These are phyloP conservation scores for Mythimna loreyi DNA, from an alignment of 2,888 invertebrate species.

Conservation along the genomic window DNA sequence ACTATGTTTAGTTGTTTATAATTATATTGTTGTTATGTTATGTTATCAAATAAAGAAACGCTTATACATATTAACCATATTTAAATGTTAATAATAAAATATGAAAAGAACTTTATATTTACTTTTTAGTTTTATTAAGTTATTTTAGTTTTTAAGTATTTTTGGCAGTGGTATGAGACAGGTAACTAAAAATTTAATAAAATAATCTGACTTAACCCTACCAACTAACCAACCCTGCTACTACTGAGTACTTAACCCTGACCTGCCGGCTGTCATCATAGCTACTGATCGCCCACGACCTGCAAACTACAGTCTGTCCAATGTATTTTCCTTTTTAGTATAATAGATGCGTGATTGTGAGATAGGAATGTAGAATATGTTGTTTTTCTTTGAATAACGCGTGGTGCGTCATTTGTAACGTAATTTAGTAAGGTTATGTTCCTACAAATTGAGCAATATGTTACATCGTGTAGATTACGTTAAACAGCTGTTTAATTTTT, in stretches of 20 bases:
- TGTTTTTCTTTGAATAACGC: constrained; percentile 38
- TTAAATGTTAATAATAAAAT: too few species aligned
- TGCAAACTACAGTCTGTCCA: constrained; percentile 36
- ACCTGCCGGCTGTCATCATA: constrained; percentile 67
- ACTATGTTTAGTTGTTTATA: too few species aligned
- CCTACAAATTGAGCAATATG: constrained; percentile 1
- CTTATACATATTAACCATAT: too few species aligned
- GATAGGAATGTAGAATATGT: constrained; percentile 45
- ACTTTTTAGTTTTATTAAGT: too few species aligned
- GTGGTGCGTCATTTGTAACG: constrained; percentile 28
- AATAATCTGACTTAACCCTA: not conserved
- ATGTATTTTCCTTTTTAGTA: constrained; percentile 58
- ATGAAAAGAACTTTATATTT: too few species aligned
- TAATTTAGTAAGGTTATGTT: constrained; percentile 14
- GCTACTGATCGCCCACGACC: constrained; percentile 67
- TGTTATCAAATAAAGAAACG: too few species aligned
- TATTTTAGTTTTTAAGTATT: too few species aligned
- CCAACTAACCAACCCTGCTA: constrained; percentile 28
- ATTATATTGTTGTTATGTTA: too few species aligned
- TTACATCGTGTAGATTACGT: not conserved
- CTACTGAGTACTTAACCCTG: constrained; percentile 64
- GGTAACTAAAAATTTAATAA: not conserved
- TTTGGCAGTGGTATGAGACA: too few species aligned
- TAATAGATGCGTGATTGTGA: constrained; percentile 43
- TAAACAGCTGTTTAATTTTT: constrained; percentile 9